Evolutionary conservation across 2,888 invertebrate genomes (phyloP), one percentile per base, ranked within the genome.

Genomic region (Atrina japonica): DNA sequence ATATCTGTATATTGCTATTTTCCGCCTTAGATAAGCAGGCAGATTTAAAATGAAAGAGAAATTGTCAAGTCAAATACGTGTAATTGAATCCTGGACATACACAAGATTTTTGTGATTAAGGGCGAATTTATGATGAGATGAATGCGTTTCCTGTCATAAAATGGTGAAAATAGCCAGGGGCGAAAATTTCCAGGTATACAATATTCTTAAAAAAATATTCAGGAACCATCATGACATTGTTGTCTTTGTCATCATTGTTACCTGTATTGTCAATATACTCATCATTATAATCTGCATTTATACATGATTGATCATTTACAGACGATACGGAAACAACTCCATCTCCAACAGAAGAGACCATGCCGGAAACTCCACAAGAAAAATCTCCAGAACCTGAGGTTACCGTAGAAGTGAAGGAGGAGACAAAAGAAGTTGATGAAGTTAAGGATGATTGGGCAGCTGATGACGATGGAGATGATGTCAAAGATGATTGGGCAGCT

Each of bases 381-480:
- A 55, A 53, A 45, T 70, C 73, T 11, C 75, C 78, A 25, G 75
- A 70, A 45, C 71, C 73, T 23, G 76, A 70, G 50, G 55, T 45
- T 1, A 61, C 43, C 29, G 68, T 50, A 16, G 67, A 55, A 16
- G 64, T 58, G 9, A 65, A 53, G 1, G 65, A 45, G 23, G 65
- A 65, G 16, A 49, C 66, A 9, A 63, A 56, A 9, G 70, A 55
- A 3, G 45, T 45, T 43, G 63, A 11, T 29, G 70, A 45, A 2
- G 66, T 30, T 7, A 67, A 49, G 45, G 69, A 49, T 47, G 56
- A 64, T 25, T 52, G 58, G 25, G 73, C 68, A 23, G 66, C 53
- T 30, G 70, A 65, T 9, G 67, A 85, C 1, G 78, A 73, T 7
- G 69, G 80, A 91, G 93, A 84, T 69, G 92, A 93, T n/a, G 75